A percentile compares a stretch with the other conserved stretches of the same genome.
Conservation (phyloP, 2,888 invertebrate genomes). For the Creontiades dilutus region DNA sequence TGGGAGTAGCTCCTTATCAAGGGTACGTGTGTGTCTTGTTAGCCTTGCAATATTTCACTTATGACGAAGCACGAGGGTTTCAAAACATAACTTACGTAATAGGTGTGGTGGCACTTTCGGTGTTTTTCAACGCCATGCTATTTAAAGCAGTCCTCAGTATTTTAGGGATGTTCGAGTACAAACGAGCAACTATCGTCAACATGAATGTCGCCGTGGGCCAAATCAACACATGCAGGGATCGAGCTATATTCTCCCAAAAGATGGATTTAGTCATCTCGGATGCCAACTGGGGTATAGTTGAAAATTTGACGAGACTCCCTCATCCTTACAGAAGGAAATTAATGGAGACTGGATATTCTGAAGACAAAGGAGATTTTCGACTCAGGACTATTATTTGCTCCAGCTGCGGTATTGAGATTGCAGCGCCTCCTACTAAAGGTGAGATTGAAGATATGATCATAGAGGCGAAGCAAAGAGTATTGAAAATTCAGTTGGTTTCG, state of each 20-base stretch:
- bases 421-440: constrained; percentile 59
- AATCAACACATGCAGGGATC: constrained; percentile 58
- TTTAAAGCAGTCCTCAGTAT: constrained; percentile 21
- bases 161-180: constrained; percentile 65
- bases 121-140: constrained; percentile 53
- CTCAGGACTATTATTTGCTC: constrained; percentile 49
- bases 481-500: constrained; percentile 63
- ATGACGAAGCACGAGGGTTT: constrained; percentile 9
- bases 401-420: constrained; percentile 50
- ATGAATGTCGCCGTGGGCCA: constrained; percentile 65
- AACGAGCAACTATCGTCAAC: constrained; percentile 49
- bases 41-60: not conserved
- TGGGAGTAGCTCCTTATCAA: constrained; percentile 21
- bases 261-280: constrained; percentile 52
- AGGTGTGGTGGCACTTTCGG: constrained; percentile 11
- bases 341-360: constrained; percentile 59
- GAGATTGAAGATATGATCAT: constrained; percentile 66
- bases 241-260: constrained; percentile 50
- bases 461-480: constrained; percentile 62
- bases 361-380: constrained; percentile 48
- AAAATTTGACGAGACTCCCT: constrained; percentile 47
- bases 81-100: constrained; percentile 52
- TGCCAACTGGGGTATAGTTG: constrained; percentile 63
- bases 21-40: not conserved
- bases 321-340: constrained; percentile 55